These are phyloP conservation scores for Puma concolor DNA, from an alignment of 2,113 vertebrate species.

Conservation along the genomic window DNA sequence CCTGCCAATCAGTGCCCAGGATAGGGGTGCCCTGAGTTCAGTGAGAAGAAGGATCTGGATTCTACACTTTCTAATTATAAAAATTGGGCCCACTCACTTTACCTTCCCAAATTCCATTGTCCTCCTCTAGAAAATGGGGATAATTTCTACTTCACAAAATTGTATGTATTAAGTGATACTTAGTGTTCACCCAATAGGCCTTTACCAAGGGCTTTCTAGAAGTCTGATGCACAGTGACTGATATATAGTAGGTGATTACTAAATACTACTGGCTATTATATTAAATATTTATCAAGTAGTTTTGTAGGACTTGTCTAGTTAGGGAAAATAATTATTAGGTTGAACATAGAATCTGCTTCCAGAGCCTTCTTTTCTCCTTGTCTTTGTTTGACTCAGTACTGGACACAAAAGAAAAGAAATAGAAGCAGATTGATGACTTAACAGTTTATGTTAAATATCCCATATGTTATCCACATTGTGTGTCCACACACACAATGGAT, in stretches of 20 bases:
- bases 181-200: not conserved
- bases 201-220: conserved; percentile 13
- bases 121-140: not conserved
- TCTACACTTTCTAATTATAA: not conserved
- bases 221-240: not conserved
- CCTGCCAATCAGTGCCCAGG: not conserved
- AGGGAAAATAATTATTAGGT: not conserved
- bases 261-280: not conserved
- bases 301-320: conserved; percentile 10
- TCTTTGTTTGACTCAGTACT: not conserved
- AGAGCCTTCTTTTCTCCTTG: not conserved
- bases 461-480: not conserved
- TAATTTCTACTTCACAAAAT: not conserved
- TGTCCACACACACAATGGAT: not conserved
- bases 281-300: not conserved
- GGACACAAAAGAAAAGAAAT: conserved; percentile 17
- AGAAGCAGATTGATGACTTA: conserved; percentile 18
- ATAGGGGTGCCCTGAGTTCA: not conserved
- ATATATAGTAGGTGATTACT: not conserved
- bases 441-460: not conserved
- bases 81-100: not conserved
- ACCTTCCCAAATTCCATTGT: not conserved
- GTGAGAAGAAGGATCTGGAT: not conserved
- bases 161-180: not conserved
- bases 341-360: not conserved